Evolutionary conservation across 2,888 invertebrate species (phyloP).

Genomic region (Eupsilia transversa): DNA sequence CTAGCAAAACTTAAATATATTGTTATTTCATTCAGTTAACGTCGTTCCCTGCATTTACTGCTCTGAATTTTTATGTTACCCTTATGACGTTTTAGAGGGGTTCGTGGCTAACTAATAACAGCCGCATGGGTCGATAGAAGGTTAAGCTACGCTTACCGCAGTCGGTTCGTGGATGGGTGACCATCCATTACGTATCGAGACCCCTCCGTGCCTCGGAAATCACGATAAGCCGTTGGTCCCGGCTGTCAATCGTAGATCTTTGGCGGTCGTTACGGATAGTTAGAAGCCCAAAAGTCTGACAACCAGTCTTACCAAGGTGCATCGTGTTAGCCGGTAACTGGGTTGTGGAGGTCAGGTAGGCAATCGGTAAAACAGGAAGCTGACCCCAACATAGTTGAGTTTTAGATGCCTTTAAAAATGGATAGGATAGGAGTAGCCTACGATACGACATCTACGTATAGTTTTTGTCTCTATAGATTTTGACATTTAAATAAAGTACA

Average conservation of each 20-base stretch:
- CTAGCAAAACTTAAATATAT: slow-evolving; percentile 43
- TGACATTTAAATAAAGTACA: not conserved
- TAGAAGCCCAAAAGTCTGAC: not conserved
- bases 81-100: not conserved
- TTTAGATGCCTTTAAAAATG: not conserved
- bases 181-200: not conserved
- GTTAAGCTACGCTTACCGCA: not conserved
- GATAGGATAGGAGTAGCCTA: not conserved
- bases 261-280: not conserved
- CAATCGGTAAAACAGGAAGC: not conserved
- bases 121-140: not conserved
- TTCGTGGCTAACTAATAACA: not conserved
- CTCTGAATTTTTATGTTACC: slow-evolving; percentile 7
- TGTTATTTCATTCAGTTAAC: slow-evolving; percentile 44
- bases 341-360: not conserved
- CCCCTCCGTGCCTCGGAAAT: not conserved
- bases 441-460: not conserved
- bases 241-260: not conserved
- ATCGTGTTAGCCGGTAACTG: not conserved
- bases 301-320: not conserved
- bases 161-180: not conserved
- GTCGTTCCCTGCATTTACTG: slow-evolving; percentile 25
- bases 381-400: not conserved
- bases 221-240: not conserved
- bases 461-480: no score